These are phyloP conservation scores for Liodrosophila aerea DNA, from an alignment of 2,888 invertebrate species.

Conservation along the genomic window DNA sequence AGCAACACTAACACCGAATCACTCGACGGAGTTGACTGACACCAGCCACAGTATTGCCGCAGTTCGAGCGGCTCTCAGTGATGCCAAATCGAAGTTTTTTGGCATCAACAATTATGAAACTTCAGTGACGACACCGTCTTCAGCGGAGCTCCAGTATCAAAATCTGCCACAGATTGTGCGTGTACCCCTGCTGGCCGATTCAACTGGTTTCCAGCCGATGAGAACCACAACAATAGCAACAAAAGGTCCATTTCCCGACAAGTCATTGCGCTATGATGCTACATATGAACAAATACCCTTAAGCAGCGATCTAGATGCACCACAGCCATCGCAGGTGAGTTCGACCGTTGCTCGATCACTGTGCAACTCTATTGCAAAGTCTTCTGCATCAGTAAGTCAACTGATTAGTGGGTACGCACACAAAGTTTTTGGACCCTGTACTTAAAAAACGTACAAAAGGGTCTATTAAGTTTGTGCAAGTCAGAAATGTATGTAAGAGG, in stretches of 20 bases:
- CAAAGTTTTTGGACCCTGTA: too few relatives aligned
- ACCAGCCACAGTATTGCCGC: slow-evolving; percentile 79
- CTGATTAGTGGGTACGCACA: too few relatives aligned
- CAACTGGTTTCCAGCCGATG: slow-evolving; percentile 66
- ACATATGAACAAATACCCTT: slow-evolving; percentile 75
- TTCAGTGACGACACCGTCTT: background rate
- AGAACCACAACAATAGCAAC: slow-evolving; percentile 24
- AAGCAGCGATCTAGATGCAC: slow-evolving; percentile 73
- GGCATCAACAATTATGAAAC: slow-evolving; percentile 76
- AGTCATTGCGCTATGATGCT: slow-evolving; percentile 47
- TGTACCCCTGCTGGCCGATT: slow-evolving; percentile 3
- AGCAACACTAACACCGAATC: too few relatives aligned
- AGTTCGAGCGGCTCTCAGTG: slow-evolving; percentile 81
- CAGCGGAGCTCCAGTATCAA: slow-evolving; percentile 73
- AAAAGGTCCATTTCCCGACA: slow-evolving; percentile 7
- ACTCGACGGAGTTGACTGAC: slow-evolving; percentile 60
- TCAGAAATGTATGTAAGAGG: too few relatives aligned
- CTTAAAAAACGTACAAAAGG: too few relatives aligned
- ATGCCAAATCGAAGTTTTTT: slow-evolving; percentile 82
- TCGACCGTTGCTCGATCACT: background rate
- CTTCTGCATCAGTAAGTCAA: too few relatives aligned
- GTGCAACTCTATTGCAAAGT: too few relatives aligned
- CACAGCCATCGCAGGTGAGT: slow-evolving; percentile 78
- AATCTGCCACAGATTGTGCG: slow-evolving; percentile 76
- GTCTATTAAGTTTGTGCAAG: too few relatives aligned